A percentile compares a stretch with the other conserved stretches of the same genome.
These are phyloP conservation scores for Asarcornis scutulata DNA, from an alignment of 2,113 vertebrate species.

Conservation along the genomic window DNA sequence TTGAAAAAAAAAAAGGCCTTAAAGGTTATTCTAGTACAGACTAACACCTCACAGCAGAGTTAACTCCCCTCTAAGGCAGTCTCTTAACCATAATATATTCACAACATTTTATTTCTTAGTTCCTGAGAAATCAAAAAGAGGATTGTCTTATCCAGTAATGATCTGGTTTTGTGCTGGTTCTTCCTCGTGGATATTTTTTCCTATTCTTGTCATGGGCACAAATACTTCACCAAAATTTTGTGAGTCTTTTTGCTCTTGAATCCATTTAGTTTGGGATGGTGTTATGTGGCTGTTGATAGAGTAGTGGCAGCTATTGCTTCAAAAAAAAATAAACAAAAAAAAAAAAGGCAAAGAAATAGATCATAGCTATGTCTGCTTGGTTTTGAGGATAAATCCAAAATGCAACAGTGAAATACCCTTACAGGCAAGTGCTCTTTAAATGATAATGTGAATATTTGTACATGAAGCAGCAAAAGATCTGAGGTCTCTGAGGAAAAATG, in stretches of 20 bases:
- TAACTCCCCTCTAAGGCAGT: neutral
- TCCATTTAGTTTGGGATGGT: fast-evolving
- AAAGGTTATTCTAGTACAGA: neutral
- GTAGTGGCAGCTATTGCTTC: neutral
- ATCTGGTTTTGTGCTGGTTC: neutral
- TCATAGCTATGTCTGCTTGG: neutral
- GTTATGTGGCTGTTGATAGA: neutral
- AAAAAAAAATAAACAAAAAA: neutral
- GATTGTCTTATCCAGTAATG: neutral
- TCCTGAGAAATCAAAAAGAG: neutral
- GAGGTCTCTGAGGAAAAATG: conserved; percentile 48
- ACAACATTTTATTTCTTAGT: neutral
- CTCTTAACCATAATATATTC: neutral
- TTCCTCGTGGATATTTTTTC: fast-evolving
- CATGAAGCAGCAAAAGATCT: neutral
- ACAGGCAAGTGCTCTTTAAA: neutral
- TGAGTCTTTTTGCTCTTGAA: neutral
- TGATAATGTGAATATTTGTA: neutral
- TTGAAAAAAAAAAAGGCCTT: neutral
- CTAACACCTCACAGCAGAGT: neutral
- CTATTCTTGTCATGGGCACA: neutral
- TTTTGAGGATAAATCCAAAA: neutral
- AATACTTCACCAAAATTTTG: neutral
- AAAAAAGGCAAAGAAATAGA: neutral
- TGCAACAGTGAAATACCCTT: neutral